A percentile compares a stretch with the other conserved stretches of the same genome.
These are phyloP conservation scores for Tinea trinotella DNA, from an alignment of 2,888 invertebrate genomes.

Conservation along the genomic window DNA sequence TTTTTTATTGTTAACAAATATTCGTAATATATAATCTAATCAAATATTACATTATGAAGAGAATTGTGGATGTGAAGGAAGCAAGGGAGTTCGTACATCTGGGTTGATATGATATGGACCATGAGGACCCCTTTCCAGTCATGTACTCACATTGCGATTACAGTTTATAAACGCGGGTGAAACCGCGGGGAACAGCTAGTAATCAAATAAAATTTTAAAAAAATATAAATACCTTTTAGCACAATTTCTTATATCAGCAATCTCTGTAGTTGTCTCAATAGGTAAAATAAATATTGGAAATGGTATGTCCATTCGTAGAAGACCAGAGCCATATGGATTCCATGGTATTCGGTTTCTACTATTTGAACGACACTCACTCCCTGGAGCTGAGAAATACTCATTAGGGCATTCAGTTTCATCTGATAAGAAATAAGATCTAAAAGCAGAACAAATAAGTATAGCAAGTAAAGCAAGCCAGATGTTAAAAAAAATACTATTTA, in stretches of 20 bases:
- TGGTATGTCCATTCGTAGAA: slow-evolving; percentile 85
- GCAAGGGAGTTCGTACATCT: too few species aligned
- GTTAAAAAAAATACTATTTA: too few species aligned
- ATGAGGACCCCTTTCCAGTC: background rate
- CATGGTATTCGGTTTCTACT: slow-evolving; percentile 78
- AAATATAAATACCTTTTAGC: slow-evolving; percentile 54
- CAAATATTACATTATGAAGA: too few species aligned
- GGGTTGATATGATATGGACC: background rate
- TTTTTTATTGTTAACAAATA: too few species aligned
- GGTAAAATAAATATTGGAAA: slow-evolving; percentile 89
- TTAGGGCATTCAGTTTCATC: slow-evolving; percentile 90
- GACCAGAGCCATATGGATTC: slow-evolving; percentile 85
- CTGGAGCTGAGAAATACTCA: slow-evolving; percentile 70
- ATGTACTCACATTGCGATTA: too few species aligned
- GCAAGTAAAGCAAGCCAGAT: too few species aligned
- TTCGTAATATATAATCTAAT: too few species aligned
- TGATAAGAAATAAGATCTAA: slow-evolving; percentile 36
- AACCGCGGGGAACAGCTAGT: too few species aligned
- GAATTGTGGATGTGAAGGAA: too few species aligned
- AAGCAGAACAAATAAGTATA: too few species aligned
- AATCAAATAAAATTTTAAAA: slow-evolving; percentile 15
- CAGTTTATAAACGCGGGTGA: too few species aligned
- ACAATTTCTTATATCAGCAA: slow-evolving; percentile 74
- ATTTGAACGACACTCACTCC: slow-evolving; percentile 58
- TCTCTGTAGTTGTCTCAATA: slow-evolving; percentile 59